These are phyloP conservation scores for Neodiprion lecontei DNA, from an alignment of 1,140 invertebrate species.

Conservation along the genomic window DNA sequence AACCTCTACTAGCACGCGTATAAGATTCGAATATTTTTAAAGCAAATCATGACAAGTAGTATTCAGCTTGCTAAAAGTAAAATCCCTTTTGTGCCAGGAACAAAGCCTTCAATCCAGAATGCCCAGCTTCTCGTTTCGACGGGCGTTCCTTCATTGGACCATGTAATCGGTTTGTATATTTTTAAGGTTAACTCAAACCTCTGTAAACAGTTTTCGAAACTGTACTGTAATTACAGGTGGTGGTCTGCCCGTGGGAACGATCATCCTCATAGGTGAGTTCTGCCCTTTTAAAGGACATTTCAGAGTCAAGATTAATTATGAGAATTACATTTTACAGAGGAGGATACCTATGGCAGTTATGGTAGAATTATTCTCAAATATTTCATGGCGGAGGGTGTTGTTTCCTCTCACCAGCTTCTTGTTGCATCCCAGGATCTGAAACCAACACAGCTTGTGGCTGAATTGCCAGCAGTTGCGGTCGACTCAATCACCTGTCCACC, in stretches of 20 bases:
- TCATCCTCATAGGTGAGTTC: conserved; percentile 65
- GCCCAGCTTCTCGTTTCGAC: conserved; percentile 73
- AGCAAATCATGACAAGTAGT: conserved; percentile 5
- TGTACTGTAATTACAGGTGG: conserved; percentile 59
- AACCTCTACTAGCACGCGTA: too few species aligned
- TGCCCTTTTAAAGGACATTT: conserved; percentile 16
- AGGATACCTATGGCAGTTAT: conserved; percentile 79
- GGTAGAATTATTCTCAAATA: conserved; percentile 80
- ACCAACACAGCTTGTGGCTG: conserved; percentile 68
- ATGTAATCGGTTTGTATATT: conserved; percentile 65
- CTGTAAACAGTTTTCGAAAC: not conserved
- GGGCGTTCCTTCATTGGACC: conserved; percentile 75
- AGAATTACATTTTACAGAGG: conserved; percentile 67
- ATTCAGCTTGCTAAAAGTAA: conserved; percentile 28
- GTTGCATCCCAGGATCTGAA: conserved; percentile 76
- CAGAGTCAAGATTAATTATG: conserved; percentile 20
- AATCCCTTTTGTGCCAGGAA: conserved; percentile 64
- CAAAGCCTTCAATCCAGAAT: conserved; percentile 71
- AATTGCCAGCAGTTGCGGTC: conserved; percentile 57
- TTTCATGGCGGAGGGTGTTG: conserved; percentile 82
- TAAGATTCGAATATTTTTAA: too few species aligned
- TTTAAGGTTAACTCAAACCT: conserved; percentile 9
- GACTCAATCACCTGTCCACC: conserved; percentile 32
- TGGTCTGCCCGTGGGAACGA: conserved; percentile 68
- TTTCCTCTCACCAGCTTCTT: conserved; percentile 73